Evolutionary conservation across 64 coral and sea anemone species (phyloP), one percentile per base, ranked within the genome.

Genomic region (Dendronephthya gigantea): DNA sequence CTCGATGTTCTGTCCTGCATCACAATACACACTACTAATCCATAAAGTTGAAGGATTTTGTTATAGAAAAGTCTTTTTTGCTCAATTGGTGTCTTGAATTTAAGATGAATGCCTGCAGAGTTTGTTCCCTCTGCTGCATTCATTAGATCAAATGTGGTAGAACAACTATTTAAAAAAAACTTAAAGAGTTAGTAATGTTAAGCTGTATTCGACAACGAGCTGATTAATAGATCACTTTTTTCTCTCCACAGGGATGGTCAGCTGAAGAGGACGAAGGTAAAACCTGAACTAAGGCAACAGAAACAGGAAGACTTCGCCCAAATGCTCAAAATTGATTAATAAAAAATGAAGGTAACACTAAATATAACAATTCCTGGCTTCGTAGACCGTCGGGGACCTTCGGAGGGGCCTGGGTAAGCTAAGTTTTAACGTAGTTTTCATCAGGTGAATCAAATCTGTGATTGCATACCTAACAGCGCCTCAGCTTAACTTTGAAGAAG

Each of bases 291-390:
- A 83, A 88, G 83, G 40, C 87, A 88, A 55, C 90, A 89, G 41
- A 93, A 75, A 65, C 95, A 98, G 74, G 92, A 98, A 88, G 90
- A 98, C 45, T 98, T 93, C 48, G 95, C 95, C 52, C 92, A 91
- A 68, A 91, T 84, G 17, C 32, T 98, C 31, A 98, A 98, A 82
- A 83, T 98, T 30, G 95, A 98, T n/a, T 98, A 87, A 56, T 1
- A 7, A 79, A 35, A 12, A 39, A 4, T 30, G 32, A 13, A 79
- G 72, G 36, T 79, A 22, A 29, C 72, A 34, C 12, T 36, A 0
- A 35, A 6, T n/a, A 4, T 19, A 39, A 19, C 29, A 33, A 36
- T 15, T 9, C 29, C 10, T 39, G 72, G 5, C 28, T 16, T 39
- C 8, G 3, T 79, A 8, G 15, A 79, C 14, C n/a, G n/a, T 17